Evolutionary conservation across 2,113 vertebrate genomes (phyloP), one percentile per base, ranked within the genome.

Genomic region (Condylura cristata): DNA sequence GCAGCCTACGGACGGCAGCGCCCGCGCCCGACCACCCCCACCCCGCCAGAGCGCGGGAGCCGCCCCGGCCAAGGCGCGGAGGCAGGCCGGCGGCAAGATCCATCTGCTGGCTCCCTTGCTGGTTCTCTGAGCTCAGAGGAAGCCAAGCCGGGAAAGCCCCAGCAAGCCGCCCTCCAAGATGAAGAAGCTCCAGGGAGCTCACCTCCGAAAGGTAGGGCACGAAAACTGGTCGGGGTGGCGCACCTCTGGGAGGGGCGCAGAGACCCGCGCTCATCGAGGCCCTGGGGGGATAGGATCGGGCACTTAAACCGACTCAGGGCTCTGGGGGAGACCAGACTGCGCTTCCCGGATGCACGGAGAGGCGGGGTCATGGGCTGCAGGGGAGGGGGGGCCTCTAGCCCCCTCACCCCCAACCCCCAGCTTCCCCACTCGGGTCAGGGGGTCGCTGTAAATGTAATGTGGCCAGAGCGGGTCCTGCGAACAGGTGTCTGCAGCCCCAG

Each of bases 161-260:
- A 91, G 98, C 96, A 97, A 96, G 96, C 97, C n/a, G 96, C 58
- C 90, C 96, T 96, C 87, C 90, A 37, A 85, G 92, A 99, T 99
- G 98, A 97, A 98, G 98, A 98, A 97, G 97, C 96, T 98, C 95
- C 98, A 97, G 96, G 97, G 95, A 95, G 97, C 98, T 95, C 98
- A 98, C 96, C 98, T 98, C 74, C 98, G 97, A 74, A 95, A 98
- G 98, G 98, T 99, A 98, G 97, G 97, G 91, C 83, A 1, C 5
- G 11, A 34, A 41, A 86, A 70, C 39, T 8, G 34, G 17, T 14
- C 32, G n/a, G 10, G 10, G 63, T 7, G 97, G 92, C 71, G 30
- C 11, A 56, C 65, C 26, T 44, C 4, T 20, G 28, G 89, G 76
- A 46, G 32, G 74, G 17, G 7, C n/a, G 48, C 58, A 20, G 58